Conservation (phyloP, 2,888 invertebrate species). For the Sepiola atlantica region DNA sequence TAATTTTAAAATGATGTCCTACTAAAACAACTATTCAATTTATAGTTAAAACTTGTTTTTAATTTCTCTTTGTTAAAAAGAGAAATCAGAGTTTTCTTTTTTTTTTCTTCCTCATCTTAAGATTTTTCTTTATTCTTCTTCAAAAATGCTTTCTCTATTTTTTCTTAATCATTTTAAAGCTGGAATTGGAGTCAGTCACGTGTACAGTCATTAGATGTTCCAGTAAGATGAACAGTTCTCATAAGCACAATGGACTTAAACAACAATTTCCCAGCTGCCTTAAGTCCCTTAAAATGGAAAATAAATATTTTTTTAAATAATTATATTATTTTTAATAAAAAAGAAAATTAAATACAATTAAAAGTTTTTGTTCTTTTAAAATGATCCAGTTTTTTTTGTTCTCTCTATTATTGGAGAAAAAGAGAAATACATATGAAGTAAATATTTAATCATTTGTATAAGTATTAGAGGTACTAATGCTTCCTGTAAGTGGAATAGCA, state of each 20-base stretch:
- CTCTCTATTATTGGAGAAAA: not conserved
- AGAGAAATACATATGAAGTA: not conserved
- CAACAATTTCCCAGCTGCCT: conserved; percentile 32
- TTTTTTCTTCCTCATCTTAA: conserved; percentile 9
- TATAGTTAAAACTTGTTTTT: not conserved
- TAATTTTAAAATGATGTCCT: too few relatives aligned
- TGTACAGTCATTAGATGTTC: conserved; percentile 32
- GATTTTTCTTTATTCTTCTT: not conserved
- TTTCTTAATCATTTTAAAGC: not conserved
- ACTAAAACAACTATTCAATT: not conserved
- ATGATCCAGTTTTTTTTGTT: not conserved
- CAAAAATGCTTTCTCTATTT: not conserved
- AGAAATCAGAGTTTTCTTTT: not conserved
- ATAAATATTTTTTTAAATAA: not conserved
- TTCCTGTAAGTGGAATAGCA: not conserved
- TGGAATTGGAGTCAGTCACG: conserved; percentile 16
- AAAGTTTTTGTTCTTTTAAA: not conserved
- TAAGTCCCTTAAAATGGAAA: conserved; percentile 5
- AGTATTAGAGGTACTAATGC: not conserved
- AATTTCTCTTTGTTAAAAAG: not conserved
- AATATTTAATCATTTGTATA: not conserved
- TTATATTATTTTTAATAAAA: not conserved
- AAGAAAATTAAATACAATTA: not conserved
- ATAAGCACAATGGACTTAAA: conserved; percentile 21
- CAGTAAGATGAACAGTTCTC: conserved; percentile 10